These are phyloP conservation scores for Rhizomys pruinosus DNA, from an alignment of 2,113 vertebrate genomes.

Conservation along the genomic window DNA sequence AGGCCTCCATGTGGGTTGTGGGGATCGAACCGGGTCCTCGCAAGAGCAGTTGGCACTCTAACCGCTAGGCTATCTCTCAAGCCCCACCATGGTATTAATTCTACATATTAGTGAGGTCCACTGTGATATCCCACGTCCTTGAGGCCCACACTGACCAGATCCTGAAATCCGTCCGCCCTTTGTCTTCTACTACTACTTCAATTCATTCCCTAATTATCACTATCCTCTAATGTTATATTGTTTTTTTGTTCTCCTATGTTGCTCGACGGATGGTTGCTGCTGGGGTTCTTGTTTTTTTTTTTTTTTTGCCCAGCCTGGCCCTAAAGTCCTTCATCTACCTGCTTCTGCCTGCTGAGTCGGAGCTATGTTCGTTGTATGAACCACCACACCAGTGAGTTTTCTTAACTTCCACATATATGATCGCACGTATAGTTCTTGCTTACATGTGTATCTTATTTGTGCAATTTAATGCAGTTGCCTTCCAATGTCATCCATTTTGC, in stretches of 20 bases:
- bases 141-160: neutral
- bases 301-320: neutral
- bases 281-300: neutral
- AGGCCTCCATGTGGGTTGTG: no score
- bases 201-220: neutral
- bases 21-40: no score
- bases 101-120: neutral
- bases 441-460: neutral
- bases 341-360: neutral
- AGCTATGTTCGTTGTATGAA: neutral
- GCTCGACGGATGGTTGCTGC: no score
- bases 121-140: neutral
- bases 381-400: neutral
- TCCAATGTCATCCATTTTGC: neutral
- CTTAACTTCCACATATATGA: neutral
- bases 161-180: neutral
- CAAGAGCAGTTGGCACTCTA: no score
- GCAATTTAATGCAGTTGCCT: neutral
- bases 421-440: neutral
- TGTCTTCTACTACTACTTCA: neutral
- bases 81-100: neutral
- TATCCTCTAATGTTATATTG: neutral
- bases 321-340: neutral
- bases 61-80: no score
- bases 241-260: neutral